Base-by-base conservation (phyloP, 2,888 invertebrate genomes). In the Drosophila birchii region DNA sequence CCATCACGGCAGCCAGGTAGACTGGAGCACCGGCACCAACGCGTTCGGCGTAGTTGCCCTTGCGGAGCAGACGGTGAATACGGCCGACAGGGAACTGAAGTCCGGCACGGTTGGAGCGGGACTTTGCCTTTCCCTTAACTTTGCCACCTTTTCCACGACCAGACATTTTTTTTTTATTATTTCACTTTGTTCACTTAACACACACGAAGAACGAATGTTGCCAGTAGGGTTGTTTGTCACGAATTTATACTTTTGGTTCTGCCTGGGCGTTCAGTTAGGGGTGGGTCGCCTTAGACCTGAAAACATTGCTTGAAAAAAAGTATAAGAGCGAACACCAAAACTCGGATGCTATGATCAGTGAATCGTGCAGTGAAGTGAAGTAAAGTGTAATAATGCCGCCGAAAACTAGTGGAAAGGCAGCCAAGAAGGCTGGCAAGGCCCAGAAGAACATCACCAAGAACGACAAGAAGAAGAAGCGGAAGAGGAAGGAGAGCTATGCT, bases 11-110 rank as follows among this genome's bases (percentile, higher is more conserved):
- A 29, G 29, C 29, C 29, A 29, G 29, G 29, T 29, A 29, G 29
- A 29, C 29, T 29, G 29, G 29, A 29, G 29, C 29, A 7, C 29
- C 29, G 29, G 29, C 29, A 29, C 29, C 29, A 7, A 6, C 29
- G 29, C 23, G 23, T 23, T 29, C 29, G 29, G 29, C 29, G 29
- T 29, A 29, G 29, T 29, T 29, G 29, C 29, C 29, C 29, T 29
- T 29, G 29, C 29, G 29, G 29, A 29, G 29, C 29, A 29, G 29
- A 29, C 29, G 29, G 7, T 29, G 29, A 29, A 29, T 29, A 29
- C 29, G 29, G 18, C 94, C 94, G 5, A 95, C 95, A 0, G 95
- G 94, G 76, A 95, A 94, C 71, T 93, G 93, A 2, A 95, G 91
- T 2, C 94, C 94, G 47, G 95, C 94, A 44, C 94, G 93, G 93